Conservation (phyloP, 2,113 vertebrate species). For the Chionomys nivalis region DNA sequence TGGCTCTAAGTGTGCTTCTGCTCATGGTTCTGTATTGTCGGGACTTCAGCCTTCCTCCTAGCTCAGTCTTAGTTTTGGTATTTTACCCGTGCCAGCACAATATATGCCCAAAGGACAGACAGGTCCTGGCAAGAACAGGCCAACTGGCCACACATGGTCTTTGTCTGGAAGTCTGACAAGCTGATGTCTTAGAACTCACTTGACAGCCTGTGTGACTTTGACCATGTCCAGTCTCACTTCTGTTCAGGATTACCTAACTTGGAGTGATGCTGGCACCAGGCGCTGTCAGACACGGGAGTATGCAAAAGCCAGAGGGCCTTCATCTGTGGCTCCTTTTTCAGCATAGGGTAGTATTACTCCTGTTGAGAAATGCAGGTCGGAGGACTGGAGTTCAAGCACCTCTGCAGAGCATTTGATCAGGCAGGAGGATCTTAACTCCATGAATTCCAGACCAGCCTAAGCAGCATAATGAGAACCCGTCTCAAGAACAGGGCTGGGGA, state of each 20-base stretch:
- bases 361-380: background rate
- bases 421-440: background rate
- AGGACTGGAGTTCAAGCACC: background rate
- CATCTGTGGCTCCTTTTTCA: too few species aligned
- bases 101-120: too few species aligned
- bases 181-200: background rate
- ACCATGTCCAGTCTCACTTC: background rate
- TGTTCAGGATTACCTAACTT: background rate
- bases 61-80: background rate
- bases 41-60: background rate
- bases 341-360: background rate
- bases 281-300: background rate
- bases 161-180: background rate
- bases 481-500: background rate
- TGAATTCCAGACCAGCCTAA: background rate
- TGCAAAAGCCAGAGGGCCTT: background rate
- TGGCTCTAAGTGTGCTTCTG: background rate
- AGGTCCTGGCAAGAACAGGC: too few species aligned
- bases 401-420: background rate
- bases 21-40: background rate
- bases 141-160: accelerated
- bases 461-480: background rate
- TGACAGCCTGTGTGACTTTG: background rate
- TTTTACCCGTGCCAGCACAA: background rate
- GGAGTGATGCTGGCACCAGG: background rate